These are phyloP conservation scores for Mionectes olivaceus DNA, from an alignment of 2,797 vertebrate genomes.

Conservation along the genomic window DNA sequence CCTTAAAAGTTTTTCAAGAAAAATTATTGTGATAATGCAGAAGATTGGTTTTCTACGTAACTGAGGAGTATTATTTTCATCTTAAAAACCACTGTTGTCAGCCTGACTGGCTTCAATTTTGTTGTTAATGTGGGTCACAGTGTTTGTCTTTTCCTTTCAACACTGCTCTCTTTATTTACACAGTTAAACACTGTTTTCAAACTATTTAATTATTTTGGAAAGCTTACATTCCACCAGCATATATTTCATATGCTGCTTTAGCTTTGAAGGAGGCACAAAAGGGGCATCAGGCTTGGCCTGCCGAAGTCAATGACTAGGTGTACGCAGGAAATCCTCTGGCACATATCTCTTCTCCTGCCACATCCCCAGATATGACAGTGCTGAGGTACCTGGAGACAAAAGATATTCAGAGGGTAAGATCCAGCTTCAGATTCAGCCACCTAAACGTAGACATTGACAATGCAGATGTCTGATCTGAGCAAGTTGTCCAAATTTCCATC, in stretches of 20 bases:
- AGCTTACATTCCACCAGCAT: neutral
- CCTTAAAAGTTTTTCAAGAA: neutral
- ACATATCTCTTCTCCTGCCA: neutral
- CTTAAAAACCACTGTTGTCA: constrained; percentile 10
- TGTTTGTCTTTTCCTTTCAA: constrained; percentile 25
- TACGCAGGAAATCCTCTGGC: neutral
- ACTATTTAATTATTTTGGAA: constrained; percentile 10
- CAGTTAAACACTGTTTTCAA: constrained; percentile 25
- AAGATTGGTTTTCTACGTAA: neutral
- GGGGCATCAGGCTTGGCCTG: neutral
- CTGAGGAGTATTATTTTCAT: constrained; percentile 3
- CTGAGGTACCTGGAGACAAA: neutral
- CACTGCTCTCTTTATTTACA: constrained; percentile 10
- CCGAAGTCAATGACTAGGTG: neutral
- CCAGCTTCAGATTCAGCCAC: neutral
- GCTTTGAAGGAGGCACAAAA: neutral
- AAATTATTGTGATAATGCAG: neutral
- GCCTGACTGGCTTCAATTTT: constrained; percentile 31
- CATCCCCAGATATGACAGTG: no score
- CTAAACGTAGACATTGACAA: neutral
- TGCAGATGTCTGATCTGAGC: neutral
- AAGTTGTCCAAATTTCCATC: neutral
- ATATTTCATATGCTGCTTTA: neutral
- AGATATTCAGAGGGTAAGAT: neutral
- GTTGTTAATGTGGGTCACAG: constrained; percentile 9